A percentile compares a stretch with the other conserved stretches of the same genome.
Conservation (phyloP, 2,888 invertebrate species). For the Pollenia amentaria region DNA sequence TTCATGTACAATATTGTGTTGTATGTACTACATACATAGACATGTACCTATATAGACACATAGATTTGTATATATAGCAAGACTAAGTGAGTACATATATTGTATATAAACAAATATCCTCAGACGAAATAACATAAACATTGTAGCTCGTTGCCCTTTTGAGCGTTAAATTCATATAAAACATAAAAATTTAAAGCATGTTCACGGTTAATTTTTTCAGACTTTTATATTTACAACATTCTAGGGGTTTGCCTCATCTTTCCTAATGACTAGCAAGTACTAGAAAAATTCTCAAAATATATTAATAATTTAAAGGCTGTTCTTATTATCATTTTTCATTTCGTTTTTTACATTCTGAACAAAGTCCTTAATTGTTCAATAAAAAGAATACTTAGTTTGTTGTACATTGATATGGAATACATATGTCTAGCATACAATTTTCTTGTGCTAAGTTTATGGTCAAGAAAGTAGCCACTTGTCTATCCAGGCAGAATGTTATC, state of each 20-base stretch:
- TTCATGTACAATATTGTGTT: background rate
- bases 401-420: no score
- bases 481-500: no score
- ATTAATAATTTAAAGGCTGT: no score
- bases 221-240: no score
- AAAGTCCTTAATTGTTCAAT: no score
- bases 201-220: background rate
- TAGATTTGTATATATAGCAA: background rate
- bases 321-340: no score
- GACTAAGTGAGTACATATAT: background rate
- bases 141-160: conserved; percentile 59
- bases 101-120: conserved; percentile 49
- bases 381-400: no score
- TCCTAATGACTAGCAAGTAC: background rate
- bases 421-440: no score
- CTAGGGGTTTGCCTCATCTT: background rate
- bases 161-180: conserved; percentile 17
- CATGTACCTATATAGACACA: conserved; percentile 1
- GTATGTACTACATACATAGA: background rate
- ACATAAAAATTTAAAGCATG: conserved; percentile 16
- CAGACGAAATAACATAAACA: conserved; percentile 53
- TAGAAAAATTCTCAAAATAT: no score
- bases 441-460: no score
- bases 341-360: no score
- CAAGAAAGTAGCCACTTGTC: no score